Evolutionary conservation across 2,113 vertebrate species (phyloP).

Genomic region (Aleadryas rufinucha): DNA sequence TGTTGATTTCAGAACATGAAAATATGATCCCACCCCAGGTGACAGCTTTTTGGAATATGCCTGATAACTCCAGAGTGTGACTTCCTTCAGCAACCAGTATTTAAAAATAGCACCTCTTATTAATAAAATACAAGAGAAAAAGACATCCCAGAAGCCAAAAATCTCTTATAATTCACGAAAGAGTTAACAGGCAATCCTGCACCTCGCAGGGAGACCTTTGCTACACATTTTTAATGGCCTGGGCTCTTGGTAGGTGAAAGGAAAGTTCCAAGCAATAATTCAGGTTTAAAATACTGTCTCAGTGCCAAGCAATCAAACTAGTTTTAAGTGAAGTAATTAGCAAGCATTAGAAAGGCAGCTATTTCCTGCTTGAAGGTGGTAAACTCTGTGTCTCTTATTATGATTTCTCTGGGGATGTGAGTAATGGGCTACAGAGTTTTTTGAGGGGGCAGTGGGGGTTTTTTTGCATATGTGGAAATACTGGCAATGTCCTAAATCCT

Average conservation of each 20-base stretch:
- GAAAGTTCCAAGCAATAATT: conserved; percentile 51
- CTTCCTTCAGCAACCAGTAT: background rate
- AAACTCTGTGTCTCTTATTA: conserved; percentile 26
- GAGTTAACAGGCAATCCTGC: background rate
- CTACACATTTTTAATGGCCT: conserved; percentile 47
- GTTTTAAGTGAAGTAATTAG: conserved; percentile 62
- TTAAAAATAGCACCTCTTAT: background rate
- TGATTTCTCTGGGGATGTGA: conserved; percentile 50
- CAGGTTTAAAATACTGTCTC: conserved; percentile 32
- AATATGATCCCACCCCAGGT: background rate
- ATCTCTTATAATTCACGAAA: background rate
- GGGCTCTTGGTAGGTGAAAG: conserved; percentile 49
- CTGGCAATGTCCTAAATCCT: background rate
- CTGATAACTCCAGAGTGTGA: background rate
- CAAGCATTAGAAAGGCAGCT: conserved; percentile 54
- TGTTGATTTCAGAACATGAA: background rate
- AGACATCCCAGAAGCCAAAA: background rate
- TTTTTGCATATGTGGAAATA: background rate
- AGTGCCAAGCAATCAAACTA: conserved; percentile 51
- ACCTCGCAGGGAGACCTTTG: background rate
- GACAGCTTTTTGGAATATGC: background rate
- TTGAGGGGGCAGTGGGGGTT: fast-evolving
- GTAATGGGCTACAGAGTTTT: background rate
- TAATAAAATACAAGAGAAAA: background rate
- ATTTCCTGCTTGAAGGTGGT: conserved; percentile 55